Base-by-base conservation (phyloP, 2,797 vertebrate genomes). In the Apogon talboti region DNA sequence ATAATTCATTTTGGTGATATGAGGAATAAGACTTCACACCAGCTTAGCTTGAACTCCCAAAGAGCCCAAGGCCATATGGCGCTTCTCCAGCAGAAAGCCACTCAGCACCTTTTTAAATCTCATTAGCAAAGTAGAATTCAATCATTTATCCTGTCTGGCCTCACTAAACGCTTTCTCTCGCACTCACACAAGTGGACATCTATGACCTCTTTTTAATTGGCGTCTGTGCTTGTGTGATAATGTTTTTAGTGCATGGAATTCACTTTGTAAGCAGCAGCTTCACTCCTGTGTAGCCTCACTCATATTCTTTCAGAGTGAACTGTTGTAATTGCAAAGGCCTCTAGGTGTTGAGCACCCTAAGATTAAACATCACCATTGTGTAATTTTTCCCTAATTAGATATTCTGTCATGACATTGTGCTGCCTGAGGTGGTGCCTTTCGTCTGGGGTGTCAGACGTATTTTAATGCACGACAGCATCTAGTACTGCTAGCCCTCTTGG, bases 71-170 rank as follows among this genome's bases (percentile, higher is more conserved):
- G 87, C 87, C 83, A 83, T 87, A 82, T 90, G 85, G 89, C 89
- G 66, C 64, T 73, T 84, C 76, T 91, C 88, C 87, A 91, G 71
- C 71, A 81, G 65, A 85, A 87, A 90, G 81, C 81, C 81, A 87
- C 89, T 91, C 87, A 88, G 88, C 83, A 87, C 87, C 87, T 89
- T 92, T 90, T 91, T 89, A 90, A 92, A 91, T 91, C 89, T 90
- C 86, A 92, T 93, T 93, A 93, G 86, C 82, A 82, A 89, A 88
- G 79, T 87, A 80, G 84, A 90, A 91, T 91, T 84, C 85, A 89
- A 89, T 92, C 86, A 91, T 82, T 85, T 86, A 76, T 83, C 74
- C 84, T 59, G 76, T 73, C 80, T 64, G 49, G 79, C 75, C 75
- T 82, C 74, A 44, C 86, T 85, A 84, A 89, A 88, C 63, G 69